These are phyloP conservation scores for Drosophila kepulauana DNA, from an alignment of 1,140 invertebrate genomes.

Conservation along the genomic window DNA sequence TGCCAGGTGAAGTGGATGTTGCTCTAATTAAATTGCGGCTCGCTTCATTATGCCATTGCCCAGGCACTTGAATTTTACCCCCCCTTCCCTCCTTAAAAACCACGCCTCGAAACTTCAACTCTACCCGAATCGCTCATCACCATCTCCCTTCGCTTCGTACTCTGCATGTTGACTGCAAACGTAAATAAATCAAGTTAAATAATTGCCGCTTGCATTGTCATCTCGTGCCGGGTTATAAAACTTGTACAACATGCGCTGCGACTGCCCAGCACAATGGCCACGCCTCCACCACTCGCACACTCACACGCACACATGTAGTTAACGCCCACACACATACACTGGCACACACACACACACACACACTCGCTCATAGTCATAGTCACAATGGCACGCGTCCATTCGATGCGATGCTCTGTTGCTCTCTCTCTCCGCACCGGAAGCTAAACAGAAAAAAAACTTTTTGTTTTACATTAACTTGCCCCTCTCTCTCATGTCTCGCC, in stretches of 20 bases:
- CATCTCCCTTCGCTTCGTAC: background rate
- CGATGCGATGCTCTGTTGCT: slow-evolving; percentile 6
- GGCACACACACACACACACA: background rate
- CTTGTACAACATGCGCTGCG: slow-evolving; percentile 38
- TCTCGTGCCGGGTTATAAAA: slow-evolving; percentile 48
- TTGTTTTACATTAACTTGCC: slow-evolving; percentile 58
- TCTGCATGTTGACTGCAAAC: slow-evolving; percentile 58
- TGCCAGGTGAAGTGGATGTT: slow-evolving; percentile 64
- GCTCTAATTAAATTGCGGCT: slow-evolving; percentile 76
- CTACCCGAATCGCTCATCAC: no score
- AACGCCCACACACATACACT: background rate
- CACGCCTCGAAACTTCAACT: background rate
- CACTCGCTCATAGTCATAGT: background rate
- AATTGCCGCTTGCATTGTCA: slow-evolving; percentile 77
- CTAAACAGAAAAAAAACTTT: slow-evolving; percentile 46
- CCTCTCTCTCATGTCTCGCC: background rate
- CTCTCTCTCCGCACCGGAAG: slow-evolving; percentile 21
- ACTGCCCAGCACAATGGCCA: slow-evolving; percentile 35
- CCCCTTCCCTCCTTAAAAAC: background rate
- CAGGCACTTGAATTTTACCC: background rate
- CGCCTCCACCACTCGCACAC: slow-evolving; percentile 18
- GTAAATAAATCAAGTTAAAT: slow-evolving; percentile 82
- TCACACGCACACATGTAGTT: slow-evolving; percentile 14
- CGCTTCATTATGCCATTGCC: slow-evolving; percentile 64
- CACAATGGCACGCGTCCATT: slow-evolving; percentile 23